Evolutionary conservation across 2,888 invertebrate genomes (phyloP).

Genomic region (Sclerodermus sp.): DNA sequence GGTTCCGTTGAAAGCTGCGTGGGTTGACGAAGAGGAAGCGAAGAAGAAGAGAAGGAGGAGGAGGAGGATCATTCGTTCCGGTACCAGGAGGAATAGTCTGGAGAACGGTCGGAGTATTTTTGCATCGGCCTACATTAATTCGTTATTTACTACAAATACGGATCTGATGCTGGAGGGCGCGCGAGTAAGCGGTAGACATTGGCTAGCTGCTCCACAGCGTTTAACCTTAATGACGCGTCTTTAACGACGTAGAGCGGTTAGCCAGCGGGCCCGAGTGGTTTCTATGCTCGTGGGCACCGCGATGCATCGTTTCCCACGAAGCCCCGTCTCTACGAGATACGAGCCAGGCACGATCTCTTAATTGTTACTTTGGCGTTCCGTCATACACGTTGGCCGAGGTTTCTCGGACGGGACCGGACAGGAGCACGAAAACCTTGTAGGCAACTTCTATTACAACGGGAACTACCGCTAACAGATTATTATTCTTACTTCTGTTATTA

Average conservation of each 20-base stretch:
- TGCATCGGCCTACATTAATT: conserved; percentile 23
- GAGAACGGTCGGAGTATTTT: conserved; percentile 7
- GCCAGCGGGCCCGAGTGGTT: conserved; percentile 17
- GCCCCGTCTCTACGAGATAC: conserved; percentile 22
- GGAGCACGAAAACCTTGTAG: no score
- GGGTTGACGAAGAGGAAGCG: no score
- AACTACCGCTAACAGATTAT: no score
- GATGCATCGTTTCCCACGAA: conserved; percentile 54
- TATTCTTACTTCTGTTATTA: no score
- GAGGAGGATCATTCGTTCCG: conserved; percentile 7
- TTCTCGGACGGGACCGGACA: conserved; percentile 2
- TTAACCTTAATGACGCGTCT: conserved; percentile 57
- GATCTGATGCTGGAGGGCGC: conserved; percentile 20
- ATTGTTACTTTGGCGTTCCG: conserved; percentile 32
- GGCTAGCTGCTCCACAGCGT: conserved; percentile 37
- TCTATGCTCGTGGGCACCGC: conserved; percentile 15
- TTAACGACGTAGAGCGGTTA: conserved; percentile 51
- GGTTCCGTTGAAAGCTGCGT: neutral
- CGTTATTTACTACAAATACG: conserved; percentile 28
- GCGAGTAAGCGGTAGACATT: conserved; percentile 12
- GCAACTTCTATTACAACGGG: no score
- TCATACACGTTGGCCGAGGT: conserved; percentile 14
- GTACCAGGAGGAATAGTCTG: conserved; percentile 6
- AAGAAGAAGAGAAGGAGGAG: no score
- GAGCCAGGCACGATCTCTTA: conserved; percentile 41